phyloP scores from a whole-genome alignment of 2,113 vertebrate genomes.

The Tetrao urogallus region DNA sequence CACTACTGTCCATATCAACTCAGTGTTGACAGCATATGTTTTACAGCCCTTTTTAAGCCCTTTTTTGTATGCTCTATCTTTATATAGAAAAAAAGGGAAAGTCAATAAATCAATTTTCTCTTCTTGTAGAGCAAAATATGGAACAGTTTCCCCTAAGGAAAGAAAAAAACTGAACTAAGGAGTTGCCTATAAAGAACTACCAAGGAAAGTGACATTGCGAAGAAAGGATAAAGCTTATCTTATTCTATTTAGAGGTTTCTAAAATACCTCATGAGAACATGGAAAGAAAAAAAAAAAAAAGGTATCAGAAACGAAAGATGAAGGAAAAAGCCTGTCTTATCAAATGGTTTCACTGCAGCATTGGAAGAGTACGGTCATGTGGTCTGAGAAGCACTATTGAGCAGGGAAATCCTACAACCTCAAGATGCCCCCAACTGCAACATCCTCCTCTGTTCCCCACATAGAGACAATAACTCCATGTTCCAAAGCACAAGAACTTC shows the following conservation, averaged over 20 bases:
- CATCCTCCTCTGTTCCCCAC: neutral
- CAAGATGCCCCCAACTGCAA: neutral
- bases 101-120: neutral
- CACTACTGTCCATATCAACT: accelerated
- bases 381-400: neutral
- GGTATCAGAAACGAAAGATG: neutral
- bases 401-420: neutral
- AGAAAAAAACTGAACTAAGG: neutral
- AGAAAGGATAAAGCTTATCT: neutral
- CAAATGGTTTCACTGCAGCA: neutral
- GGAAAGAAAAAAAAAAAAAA: neutral
- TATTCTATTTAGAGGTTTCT: neutral
- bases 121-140: neutral
- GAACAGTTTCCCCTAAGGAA: neutral
- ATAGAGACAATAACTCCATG: neutral
- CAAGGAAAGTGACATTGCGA: neutral
- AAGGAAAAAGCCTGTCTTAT: neutral
- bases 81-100: neutral
- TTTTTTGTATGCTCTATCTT: neutral
- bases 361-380: neutral
- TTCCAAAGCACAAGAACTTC: neutral
- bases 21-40: neutral
- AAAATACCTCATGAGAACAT: neutral
- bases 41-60: neutral
- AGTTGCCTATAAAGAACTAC: neutral